Evolutionary conservation across 2,888 invertebrate genomes (phyloP).

Genomic region (Rhimphoctona megacephalus): DNA sequence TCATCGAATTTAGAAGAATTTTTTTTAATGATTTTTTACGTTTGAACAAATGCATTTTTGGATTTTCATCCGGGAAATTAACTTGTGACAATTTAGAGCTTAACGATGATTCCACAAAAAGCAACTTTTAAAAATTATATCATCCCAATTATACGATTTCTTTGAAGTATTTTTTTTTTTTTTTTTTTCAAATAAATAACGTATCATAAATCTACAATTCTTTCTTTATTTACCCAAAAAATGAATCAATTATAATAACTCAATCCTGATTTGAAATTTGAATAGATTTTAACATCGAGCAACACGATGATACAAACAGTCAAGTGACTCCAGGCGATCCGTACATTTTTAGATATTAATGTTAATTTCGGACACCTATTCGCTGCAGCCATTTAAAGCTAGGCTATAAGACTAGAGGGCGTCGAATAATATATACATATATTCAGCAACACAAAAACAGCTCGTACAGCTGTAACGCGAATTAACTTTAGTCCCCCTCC

Average conservation of each 20-base stretch:
- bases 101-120: too few species aligned
- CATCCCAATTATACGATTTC: too few species aligned
- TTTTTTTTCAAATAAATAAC: too few species aligned
- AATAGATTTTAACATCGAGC: background rate
- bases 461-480: constrained; percentile 40
- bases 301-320: constrained; percentile 1
- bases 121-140: too few species aligned
- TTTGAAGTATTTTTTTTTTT: too few species aligned
- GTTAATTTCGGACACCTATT: constrained; percentile 63
- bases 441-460: constrained; percentile 20
- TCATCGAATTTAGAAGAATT: too few species aligned
- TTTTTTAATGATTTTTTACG: too few species aligned
- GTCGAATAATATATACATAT: constrained; percentile 35
- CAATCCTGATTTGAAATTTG: background rate
- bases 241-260: background rate
- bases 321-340: constrained; percentile 47
- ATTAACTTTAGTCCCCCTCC: constrained; percentile 37
- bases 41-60: too few species aligned
- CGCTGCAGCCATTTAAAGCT: constrained; percentile 59
- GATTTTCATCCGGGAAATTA: too few species aligned
- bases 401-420: constrained; percentile 32
- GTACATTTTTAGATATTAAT: constrained; percentile 55
- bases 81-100: too few species aligned
- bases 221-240: background rate
- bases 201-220: background rate